These are phyloP conservation scores for Pachydiplax longipennis DNA, from an alignment of 2,888 invertebrate genomes.

Conservation along the genomic window DNA sequence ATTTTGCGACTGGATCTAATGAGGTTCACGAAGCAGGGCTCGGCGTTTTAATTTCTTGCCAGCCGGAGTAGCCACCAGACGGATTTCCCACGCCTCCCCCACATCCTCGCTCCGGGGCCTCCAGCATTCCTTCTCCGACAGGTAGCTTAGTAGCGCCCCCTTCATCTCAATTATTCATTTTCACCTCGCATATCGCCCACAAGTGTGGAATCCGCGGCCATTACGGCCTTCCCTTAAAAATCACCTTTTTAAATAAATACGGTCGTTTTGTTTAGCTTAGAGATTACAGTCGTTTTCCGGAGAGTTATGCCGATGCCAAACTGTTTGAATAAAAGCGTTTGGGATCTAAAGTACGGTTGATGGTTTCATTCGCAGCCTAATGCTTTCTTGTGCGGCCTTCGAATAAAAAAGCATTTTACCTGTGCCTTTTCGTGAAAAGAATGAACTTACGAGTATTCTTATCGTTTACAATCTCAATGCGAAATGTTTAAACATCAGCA, in stretches of 20 bases:
- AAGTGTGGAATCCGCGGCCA: too few relatives aligned
- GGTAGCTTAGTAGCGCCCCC: not conserved
- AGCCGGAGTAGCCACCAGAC: conserved; percentile 34
- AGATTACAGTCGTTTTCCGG: not conserved
- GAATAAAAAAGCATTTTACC: too few relatives aligned
- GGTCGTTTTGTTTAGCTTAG: not conserved
- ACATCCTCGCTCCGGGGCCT: conserved; percentile 42
- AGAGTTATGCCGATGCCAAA: not conserved
- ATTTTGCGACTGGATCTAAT: too few relatives aligned
- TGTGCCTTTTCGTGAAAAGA: too few relatives aligned
- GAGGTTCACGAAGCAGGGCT: not conserved
- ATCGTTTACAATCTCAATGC: too few relatives aligned
- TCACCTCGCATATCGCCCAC: not conserved
- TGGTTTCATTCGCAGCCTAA: too few relatives aligned
- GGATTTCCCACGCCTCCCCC: conserved; percentile 33
- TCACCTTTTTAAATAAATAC: too few relatives aligned
- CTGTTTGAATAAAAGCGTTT: too few relatives aligned
- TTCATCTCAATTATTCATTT: not conserved
- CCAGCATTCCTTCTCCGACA: conserved; percentile 15
- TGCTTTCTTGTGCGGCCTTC: too few relatives aligned
- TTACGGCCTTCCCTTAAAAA: not conserved
- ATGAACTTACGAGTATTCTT: too few relatives aligned
- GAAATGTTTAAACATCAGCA: too few relatives aligned
- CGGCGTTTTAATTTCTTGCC: conserved; percentile 12
- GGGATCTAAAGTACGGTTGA: too few relatives aligned